phyloP scores from a whole-genome alignment of 2,888 invertebrate genomes.

The Gnatocerus cornutus region DNA sequence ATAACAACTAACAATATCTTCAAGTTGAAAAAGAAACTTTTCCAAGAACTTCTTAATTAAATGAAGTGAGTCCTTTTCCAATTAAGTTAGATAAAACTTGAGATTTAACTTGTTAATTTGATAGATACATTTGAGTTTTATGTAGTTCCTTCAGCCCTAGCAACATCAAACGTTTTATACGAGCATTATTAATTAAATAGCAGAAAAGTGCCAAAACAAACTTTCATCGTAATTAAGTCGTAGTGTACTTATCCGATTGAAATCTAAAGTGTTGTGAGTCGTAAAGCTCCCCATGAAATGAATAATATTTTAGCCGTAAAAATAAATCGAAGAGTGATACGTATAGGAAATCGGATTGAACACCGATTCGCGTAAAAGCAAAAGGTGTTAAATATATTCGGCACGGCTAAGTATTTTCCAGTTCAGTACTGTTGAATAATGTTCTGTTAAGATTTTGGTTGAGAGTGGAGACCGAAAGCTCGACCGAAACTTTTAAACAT shows the following conservation, averaged over 20 bases:
- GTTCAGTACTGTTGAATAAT: slow-evolving; percentile 42
- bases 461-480: slow-evolving; percentile 19
- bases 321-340: slow-evolving; percentile 28
- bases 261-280: background rate
- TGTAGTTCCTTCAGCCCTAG: slow-evolving; percentile 5
- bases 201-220: background rate
- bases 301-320: slow-evolving; percentile 30
- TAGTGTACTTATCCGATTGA: background rate
- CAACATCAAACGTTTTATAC: background rate
- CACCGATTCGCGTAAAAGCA: slow-evolving; percentile 35
- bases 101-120: slow-evolving; percentile 22
- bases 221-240: background rate
- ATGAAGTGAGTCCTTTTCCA: slow-evolving; percentile 11
- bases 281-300: background rate
- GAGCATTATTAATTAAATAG: slow-evolving; percentile 4
- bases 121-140: slow-evolving; percentile 11
- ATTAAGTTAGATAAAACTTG: background rate
- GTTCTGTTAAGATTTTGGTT: slow-evolving; percentile 36
- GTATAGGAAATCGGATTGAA: slow-evolving; percentile 26
- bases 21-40: too few species aligned
- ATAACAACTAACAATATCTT: too few species aligned
- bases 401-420: slow-evolving; percentile 39
- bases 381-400: slow-evolving; percentile 45
- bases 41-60: slow-evolving; percentile 3
- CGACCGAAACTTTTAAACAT: slow-evolving; percentile 45